A percentile compares a stretch with the other conserved stretches of the same genome.
Evolutionary conservation across 2,113 vertebrate genomes (phyloP).

Genomic region (Felis catus): DNA sequence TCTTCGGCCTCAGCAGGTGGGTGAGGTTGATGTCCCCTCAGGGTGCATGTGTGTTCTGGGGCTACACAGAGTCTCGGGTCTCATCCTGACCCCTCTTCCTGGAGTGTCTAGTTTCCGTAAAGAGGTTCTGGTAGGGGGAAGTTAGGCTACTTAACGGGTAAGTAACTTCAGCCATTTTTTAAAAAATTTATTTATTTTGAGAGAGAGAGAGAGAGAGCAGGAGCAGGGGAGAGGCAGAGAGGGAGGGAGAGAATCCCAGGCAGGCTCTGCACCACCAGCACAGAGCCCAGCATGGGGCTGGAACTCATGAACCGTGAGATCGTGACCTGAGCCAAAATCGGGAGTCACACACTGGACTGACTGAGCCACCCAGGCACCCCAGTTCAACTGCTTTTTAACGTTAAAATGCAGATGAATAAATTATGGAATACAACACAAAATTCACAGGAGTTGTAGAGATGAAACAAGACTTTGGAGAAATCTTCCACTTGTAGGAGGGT

Average conservation of each 20-base stretch:
- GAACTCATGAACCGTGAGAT: neutral
- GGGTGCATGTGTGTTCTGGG: neutral
- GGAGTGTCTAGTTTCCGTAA: neutral
- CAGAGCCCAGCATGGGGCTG: neutral
- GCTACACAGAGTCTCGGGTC: no score
- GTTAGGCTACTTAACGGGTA: neutral
- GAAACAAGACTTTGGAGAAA: neutral
- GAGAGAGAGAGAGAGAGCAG: neutral
- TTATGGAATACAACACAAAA: neutral
- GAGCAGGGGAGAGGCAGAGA: neutral
- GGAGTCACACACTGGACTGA: neutral
- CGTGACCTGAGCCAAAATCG: neutral
- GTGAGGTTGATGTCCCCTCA: accelerated
- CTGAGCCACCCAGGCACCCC: neutral
- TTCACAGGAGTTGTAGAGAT: neutral
- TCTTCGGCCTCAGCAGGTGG: neutral
- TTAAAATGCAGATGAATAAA: neutral
- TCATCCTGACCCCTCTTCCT: neutral
- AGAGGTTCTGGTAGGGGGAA: neutral
- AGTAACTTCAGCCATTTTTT: neutral
- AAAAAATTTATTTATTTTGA: neutral
- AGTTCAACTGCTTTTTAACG: neutral
- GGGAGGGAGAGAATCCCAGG: neutral
- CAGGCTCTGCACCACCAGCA: neutral
- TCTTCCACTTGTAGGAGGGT: neutral